Conservation (phyloP, 2,113 vertebrate genomes). For the Cyanocitta stelleri region DNA sequence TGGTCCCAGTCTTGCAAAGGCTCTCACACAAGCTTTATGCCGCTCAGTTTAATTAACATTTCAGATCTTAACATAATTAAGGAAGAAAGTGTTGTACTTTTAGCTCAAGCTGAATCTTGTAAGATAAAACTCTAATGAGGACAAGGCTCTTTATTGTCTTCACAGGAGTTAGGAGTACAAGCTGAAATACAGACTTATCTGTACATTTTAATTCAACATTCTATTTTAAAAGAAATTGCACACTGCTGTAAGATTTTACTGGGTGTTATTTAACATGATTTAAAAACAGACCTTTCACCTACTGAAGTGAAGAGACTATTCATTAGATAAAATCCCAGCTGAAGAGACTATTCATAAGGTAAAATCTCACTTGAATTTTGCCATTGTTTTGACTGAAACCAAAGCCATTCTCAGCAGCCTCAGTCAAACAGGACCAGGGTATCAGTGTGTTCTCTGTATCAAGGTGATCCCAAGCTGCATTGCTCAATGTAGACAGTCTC, state of each 20-base stretch:
- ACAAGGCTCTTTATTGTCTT: neutral
- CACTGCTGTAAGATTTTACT: neutral
- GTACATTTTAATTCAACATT: neutral
- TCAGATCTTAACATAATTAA: neutral
- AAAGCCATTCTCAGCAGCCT: neutral
- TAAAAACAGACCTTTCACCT: neutral
- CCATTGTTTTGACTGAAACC: neutral
- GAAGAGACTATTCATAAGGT: neutral
- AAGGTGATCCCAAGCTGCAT: neutral
- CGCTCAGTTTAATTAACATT: neutral
- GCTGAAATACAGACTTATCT: neutral
- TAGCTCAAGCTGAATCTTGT: neutral
- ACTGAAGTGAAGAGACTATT: neutral
- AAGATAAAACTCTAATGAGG: neutral
- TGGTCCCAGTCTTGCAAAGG: neutral
- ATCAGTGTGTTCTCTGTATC: neutral
- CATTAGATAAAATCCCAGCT: neutral
- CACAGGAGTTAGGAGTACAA: neutral
- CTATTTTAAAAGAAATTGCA: neutral
- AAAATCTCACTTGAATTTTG: neutral
- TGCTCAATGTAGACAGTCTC: neutral
- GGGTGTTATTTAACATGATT: neutral
- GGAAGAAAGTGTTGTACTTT: neutral
- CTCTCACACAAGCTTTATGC: neutral
- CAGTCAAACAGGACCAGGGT: neutral